phyloP scores from a whole-genome alignment of 1,140 invertebrate species.

The Trichonephila inaurata region DNA sequence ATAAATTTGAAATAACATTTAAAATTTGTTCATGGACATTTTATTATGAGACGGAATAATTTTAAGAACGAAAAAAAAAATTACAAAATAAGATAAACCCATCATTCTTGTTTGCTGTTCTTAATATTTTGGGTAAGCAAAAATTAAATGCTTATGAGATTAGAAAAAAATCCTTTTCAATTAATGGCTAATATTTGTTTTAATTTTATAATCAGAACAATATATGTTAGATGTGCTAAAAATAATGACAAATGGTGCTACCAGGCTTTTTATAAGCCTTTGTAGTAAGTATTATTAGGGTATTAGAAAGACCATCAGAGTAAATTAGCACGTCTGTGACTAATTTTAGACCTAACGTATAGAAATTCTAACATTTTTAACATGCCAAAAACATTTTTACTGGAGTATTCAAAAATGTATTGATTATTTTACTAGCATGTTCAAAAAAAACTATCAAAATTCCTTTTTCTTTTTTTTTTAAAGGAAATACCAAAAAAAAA shows the following conservation, averaged over 20 bases:
- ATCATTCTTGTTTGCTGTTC: no score
- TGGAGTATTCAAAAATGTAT: background rate
- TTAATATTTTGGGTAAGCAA: no score
- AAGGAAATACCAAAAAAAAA: no score
- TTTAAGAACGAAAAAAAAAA: no score
- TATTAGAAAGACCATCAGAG: background rate
- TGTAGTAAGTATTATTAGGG: slow-evolving; percentile 23
- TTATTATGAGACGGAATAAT: no score
- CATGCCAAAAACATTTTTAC: background rate
- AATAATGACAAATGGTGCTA: slow-evolving; percentile 15
- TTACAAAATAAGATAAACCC: no score
- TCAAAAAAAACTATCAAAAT: no score
- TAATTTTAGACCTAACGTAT: background rate
- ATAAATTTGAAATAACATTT: no score
- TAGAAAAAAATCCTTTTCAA: no score
- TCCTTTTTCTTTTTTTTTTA: no score
- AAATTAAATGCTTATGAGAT: no score
- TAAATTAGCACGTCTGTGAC: background rate
- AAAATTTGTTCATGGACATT: no score
- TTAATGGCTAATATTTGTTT: background rate
- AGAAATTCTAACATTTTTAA: background rate
- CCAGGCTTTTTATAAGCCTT: slow-evolving; percentile 10
- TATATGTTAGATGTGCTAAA: background rate
- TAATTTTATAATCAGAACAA: background rate
- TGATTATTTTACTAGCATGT: background rate